These are phyloP conservation scores for Trachurus trachurus DNA, from an alignment of 2,797 vertebrate genomes.

Conservation along the genomic window DNA sequence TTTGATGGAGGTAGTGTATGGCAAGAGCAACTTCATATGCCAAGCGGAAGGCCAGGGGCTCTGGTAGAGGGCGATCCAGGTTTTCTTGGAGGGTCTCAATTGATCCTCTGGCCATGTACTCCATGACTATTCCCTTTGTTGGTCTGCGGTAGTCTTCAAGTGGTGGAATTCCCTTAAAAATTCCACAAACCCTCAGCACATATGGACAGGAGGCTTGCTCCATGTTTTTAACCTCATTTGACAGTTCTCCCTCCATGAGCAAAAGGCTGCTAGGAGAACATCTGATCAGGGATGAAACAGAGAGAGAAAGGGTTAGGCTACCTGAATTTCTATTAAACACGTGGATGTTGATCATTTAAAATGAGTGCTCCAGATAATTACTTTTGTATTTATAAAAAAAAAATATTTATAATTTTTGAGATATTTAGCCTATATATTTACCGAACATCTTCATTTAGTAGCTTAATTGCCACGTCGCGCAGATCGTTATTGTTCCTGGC, in stretches of 20 bases:
- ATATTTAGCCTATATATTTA: conserved; percentile 52
- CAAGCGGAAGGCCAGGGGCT: conserved; percentile 77
- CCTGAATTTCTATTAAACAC: background rate
- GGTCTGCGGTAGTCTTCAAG: rapidly evolving
- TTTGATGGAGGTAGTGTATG: conserved; percentile 83
- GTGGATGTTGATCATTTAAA: background rate
- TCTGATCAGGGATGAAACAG: background rate
- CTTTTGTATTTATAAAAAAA: no score
- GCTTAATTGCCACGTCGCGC: conserved; percentile 76
- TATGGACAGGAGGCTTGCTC: conserved; percentile 56
- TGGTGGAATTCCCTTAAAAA: conserved; percentile 51
- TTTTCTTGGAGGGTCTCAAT: conserved; percentile 61
- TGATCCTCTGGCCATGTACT: conserved; percentile 80
- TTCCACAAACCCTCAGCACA: conserved; percentile 76
- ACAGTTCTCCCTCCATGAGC: background rate
- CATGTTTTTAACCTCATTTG: conserved; percentile 70
- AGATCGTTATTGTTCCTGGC: conserved; percentile 1
- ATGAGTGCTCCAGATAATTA: background rate
- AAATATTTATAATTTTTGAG: background rate
- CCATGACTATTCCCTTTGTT: conserved; percentile 80
- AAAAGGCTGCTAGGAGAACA: background rate
- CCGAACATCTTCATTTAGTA: conserved; percentile 53
- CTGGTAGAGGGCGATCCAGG: conserved; percentile 62
- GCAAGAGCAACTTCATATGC: conserved; percentile 78
- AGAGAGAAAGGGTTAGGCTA: background rate